Conservation (phyloP, 2,113 vertebrate species). For the Myotis lucifugus region DNA sequence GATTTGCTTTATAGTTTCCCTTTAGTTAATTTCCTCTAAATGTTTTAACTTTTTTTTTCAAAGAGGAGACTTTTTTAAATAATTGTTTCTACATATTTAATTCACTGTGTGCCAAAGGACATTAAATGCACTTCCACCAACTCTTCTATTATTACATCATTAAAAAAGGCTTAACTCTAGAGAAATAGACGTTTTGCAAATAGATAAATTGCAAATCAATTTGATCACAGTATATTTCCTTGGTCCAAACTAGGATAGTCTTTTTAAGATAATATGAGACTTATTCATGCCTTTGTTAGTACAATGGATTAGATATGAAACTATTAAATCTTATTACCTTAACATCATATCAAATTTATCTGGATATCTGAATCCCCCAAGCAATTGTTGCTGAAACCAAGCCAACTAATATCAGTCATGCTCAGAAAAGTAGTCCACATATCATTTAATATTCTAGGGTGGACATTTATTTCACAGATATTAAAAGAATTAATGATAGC, state of each 20-base stretch:
- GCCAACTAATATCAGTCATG: conserved; percentile 16
- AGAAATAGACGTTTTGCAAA: conserved; percentile 9
- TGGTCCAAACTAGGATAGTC: not conserved
- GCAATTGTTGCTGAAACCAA: conserved; percentile 30
- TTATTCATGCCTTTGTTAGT: not conserved
- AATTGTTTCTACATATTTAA: conserved; percentile 32
- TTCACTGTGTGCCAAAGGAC: not conserved
- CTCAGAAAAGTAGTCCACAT: conserved; percentile 17
- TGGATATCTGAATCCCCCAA: not conserved
- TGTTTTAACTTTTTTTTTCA: conserved; percentile 4
- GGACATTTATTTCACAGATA: conserved; percentile 16
- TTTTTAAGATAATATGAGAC: not conserved
- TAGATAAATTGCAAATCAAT: not conserved
- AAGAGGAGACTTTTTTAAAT: not conserved
- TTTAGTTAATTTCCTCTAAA: not conserved
- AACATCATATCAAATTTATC: conserved; percentile 28
- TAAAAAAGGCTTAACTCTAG: not conserved
- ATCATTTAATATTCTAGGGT: conserved; percentile 1
- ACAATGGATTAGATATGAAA: conserved; percentile 22
- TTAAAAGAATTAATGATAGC: conserved; percentile 34
- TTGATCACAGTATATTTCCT: not conserved
- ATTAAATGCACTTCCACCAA: conserved; percentile 8
- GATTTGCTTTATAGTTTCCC: not conserved
- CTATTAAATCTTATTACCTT: not conserved
- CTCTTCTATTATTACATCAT: not conserved